Base-by-base conservation (phyloP, 1,140 invertebrate species). In the Anastrepha ludens region DNA sequence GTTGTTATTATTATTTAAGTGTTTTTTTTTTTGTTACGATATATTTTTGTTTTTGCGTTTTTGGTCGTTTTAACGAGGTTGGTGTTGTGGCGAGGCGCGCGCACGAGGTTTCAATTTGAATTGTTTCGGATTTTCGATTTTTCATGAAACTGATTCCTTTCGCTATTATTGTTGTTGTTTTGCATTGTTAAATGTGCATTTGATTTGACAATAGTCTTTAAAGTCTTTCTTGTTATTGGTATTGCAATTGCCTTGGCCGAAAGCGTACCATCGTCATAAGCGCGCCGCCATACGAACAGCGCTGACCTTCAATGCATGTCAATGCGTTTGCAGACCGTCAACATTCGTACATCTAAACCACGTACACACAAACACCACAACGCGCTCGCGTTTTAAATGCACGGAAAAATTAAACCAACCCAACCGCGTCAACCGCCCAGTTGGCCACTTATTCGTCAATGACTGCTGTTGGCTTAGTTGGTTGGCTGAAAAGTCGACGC, bases 241-340 rank as follows among this genome's bases (percentile, higher is more conserved):
- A 44, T 62, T 62, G 50, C 86, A 55, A 44, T 86, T 86, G 85
- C 85, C 85, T 86, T 86, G 85, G 85, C 85, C 85, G 41, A 62
- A 86, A 60, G 59, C 59, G 55, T 58, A 60, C 9, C 47, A 41
- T 17, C 11, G 44, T 55, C 85, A 9, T 11, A 15, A 4, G 6
- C n/a, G 15, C n/a, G 17, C 41, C 29, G 6, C 39, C 3, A 44
- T 74, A 74, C 67, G 67, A 44, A 74, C 67, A 81, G n/a, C 11
- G 47, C 29, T 81, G 74, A 81, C 74, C 74, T 81, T 81, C 74
- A 81, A n/a, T 29, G 74, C 74, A 81, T 81, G 44, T 55, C n/a
- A 55, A 55, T 81, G 47, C 74, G 47, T 86, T 60, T 60, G 9
- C 41, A 15, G 67, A 2, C 67, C 67, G 44, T 41, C 20, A 39